These are phyloP conservation scores for Anastrepha ludens DNA, from an alignment of 1,140 invertebrate genomes.

Conservation along the genomic window DNA sequence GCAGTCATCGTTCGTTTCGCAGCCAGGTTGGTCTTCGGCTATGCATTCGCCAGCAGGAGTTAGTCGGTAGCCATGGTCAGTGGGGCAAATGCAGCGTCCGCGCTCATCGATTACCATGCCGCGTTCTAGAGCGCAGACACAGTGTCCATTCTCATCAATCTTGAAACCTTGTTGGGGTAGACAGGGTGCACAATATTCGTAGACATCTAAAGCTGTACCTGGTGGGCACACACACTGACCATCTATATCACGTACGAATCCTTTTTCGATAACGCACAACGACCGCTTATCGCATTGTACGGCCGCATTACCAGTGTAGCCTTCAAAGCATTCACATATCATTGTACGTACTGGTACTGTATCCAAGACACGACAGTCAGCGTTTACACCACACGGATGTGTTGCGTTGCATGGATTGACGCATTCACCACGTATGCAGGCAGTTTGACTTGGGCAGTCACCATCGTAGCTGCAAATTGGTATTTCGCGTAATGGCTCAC, in stretches of 20 bases:
- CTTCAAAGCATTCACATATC: slow-evolving; percentile 90
- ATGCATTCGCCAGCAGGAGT: slow-evolving; percentile 81
- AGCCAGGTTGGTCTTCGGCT: slow-evolving; percentile 78
- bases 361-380: slow-evolving; percentile 86
- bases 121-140: slow-evolving; percentile 85
- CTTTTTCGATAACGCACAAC: slow-evolving; percentile 82
- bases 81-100: slow-evolving; percentile 86
- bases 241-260: slow-evolving; percentile 81
- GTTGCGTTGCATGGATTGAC: slow-evolving; percentile 88
- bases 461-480: slow-evolving; percentile 84
- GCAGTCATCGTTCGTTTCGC: slow-evolving; percentile 85
- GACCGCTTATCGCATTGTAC: slow-evolving; percentile 84
- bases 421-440: slow-evolving; percentile 88
- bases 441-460: slow-evolving; percentile 88
- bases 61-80: slow-evolving; percentile 81
- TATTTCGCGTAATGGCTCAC: slow-evolving; percentile 77
- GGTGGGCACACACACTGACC: slow-evolving; percentile 86
- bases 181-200: slow-evolving; percentile 86
- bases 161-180: slow-evolving; percentile 82
- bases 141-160: slow-evolving; percentile 84
- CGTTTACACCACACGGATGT: slow-evolving; percentile 87
- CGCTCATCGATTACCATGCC: slow-evolving; percentile 85
- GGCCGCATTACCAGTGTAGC: slow-evolving; percentile 88
- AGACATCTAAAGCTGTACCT: slow-evolving; percentile 83
- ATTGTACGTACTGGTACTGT: slow-evolving; percentile 89